phyloP scores from a whole-genome alignment of 1,140 invertebrate genomes.

The Diploscapter pachys region DNA sequence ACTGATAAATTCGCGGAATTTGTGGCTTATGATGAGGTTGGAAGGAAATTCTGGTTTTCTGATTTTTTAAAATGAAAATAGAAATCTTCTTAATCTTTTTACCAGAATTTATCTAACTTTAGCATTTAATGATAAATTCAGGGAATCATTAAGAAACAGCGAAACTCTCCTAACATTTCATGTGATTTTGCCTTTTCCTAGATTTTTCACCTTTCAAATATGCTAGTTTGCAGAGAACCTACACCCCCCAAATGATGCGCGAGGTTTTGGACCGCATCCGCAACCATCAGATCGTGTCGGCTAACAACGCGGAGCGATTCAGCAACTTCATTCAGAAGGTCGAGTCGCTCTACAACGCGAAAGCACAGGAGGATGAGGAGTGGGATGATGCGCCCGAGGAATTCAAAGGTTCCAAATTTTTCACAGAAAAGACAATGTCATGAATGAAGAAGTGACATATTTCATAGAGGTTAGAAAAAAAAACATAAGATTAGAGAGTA shows the following conservation, averaged over 20 bases:
- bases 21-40: conserved; percentile 76
- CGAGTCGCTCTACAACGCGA: conserved; percentile 74
- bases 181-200: neutral
- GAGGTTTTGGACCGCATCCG: conserved; percentile 78
- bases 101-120: no score
- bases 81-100: no score
- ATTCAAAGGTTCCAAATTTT: conserved; percentile 70
- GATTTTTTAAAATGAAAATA: neutral
- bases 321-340: conserved; percentile 73
- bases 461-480: no score
- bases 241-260: conserved; percentile 83
- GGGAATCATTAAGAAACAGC: no score
- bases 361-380: conserved; percentile 74
- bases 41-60: neutral
- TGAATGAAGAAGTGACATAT: no score
- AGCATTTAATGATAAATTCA: no score
- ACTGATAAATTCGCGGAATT: conserved; percentile 77
- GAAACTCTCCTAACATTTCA: neutral
- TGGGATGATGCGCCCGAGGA: conserved; percentile 90
- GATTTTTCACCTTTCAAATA: neutral
- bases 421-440: neutral
- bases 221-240: conserved; percentile 74
- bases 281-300: conserved; percentile 77
- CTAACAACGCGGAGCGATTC: conserved; percentile 61
- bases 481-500: no score